A percentile compares a stretch with the other conserved stretches of the same genome.
These are phyloP conservation scores for Motacilla alba DNA, from an alignment of 2,113 vertebrate species.

Conservation along the genomic window DNA sequence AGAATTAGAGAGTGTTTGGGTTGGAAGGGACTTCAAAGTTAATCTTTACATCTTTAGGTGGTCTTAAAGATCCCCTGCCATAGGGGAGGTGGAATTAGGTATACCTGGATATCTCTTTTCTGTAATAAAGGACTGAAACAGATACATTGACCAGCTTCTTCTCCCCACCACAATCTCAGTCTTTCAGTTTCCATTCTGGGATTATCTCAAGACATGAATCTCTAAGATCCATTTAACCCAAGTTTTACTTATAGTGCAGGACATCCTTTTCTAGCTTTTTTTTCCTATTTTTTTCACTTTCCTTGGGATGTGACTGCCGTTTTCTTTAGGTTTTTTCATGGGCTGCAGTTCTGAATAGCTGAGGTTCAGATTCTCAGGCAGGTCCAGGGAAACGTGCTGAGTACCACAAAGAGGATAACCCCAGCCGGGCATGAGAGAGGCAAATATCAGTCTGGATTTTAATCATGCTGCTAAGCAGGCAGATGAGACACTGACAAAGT, in stretches of 20 bases:
- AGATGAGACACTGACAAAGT: neutral
- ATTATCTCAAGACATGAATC: neutral
- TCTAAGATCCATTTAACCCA: neutral
- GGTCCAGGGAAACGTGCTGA: neutral
- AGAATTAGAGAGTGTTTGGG: neutral
- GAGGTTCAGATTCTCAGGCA: neutral
- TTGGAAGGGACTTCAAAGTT: neutral
- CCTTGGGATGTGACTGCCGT: neutral
- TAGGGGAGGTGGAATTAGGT: neutral
- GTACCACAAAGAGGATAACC: neutral
- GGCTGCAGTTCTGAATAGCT: neutral
- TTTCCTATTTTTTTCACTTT: neutral
- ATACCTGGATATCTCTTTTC: neutral
- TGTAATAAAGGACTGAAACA: neutral
- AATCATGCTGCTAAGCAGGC: neutral
- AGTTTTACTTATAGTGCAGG: neutral
- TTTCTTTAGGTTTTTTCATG: neutral
- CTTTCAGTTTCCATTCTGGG: neutral
- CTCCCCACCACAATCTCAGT: neutral
- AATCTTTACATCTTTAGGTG: neutral
- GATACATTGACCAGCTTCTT: neutral
- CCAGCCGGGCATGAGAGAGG: neutral
- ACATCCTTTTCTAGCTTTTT: neutral
- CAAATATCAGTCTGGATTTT: neutral
- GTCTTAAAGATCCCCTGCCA: neutral